Base-by-base conservation (phyloP, 2,888 invertebrate genomes). In the Fabriciana adippe region DNA sequence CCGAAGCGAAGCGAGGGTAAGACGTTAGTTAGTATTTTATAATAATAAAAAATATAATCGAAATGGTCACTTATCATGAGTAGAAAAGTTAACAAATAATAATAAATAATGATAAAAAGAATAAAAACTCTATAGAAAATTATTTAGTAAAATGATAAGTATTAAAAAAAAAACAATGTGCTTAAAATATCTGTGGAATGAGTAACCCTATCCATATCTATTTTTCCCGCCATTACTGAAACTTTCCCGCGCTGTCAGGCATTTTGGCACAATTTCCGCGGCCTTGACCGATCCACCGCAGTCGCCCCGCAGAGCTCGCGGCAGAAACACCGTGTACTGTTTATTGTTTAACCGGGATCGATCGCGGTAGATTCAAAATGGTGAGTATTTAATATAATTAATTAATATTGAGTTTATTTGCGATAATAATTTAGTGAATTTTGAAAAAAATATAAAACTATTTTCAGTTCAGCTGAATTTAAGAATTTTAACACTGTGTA, bases 271-370 rank as follows among this genome's bases (percentile, higher is more conserved):
- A 87, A 81, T 92, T 90, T 86, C 81, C 83, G 67, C 75, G 88
- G 72, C 91, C 91, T 92, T 90, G 92, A 90, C 90, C 91, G 84
- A 72, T 79, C 72, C 72, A 73, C 90, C 85, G 88, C 90, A 91
- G 91, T 92, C 77, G 79, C 75, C 78, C 88, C 83, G 87, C 86
- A 83, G 79, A 78, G 78, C 82, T 81, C 79, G 86, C 76, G 79
- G 70, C 48, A 47, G 31, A 35, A 26, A 55, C 66, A 79, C 48
- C 69, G 73, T 74, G 76, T 83, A 75, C 75, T 68, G 71, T 67
- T 74, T 41, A 8, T 70, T 67, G 63, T 59, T 72, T 67, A 74
- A 60, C 74, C 48, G 57, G 50, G 62, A 66, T 68, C 56, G 71
- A 71, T 72, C 79, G 82, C 84, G 84, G 78, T 78, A 74, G 31